phyloP scores from a whole-genome alignment of 2,797 vertebrate species.

The Danio tinwini region DNA sequence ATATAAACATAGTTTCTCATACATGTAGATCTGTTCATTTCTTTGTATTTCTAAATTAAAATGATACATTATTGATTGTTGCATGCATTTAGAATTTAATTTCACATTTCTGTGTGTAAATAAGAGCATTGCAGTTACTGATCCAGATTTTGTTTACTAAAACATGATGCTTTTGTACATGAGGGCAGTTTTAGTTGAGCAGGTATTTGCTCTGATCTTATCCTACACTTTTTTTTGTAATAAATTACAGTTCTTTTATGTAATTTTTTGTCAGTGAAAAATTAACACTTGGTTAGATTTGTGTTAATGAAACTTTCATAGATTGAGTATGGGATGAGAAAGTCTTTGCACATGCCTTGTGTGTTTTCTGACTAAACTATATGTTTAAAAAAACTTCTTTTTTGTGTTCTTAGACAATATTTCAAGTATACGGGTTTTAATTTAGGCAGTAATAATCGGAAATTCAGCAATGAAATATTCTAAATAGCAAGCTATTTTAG shows the following conservation, averaged over 20 bases:
- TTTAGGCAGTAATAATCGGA: neutral
- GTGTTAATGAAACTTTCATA: neutral
- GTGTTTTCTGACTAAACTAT: neutral
- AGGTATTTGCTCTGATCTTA: neutral
- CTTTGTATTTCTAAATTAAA: neutral
- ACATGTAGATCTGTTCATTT: no score
- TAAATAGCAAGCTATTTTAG: neutral
- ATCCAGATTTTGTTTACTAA: neutral
- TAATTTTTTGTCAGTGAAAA: conserved; percentile 11
- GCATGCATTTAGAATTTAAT: neutral
- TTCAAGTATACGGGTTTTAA: neutral
- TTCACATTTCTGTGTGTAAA: neutral
- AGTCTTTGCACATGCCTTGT: neutral
- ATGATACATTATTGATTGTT: neutral
- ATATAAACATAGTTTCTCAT: neutral
- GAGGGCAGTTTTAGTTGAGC: conserved; percentile 31
- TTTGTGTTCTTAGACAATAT: neutral
- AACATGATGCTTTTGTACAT: conserved; percentile 1
- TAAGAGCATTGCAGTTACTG: neutral
- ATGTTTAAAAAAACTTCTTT: neutral
- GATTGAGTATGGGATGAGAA: neutral
- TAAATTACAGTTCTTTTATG: conserved; percentile 5
- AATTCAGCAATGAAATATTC: neutral
- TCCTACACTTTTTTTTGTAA: neutral
- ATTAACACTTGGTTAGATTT: neutral